These are phyloP conservation scores for Microtus pennsylvanicus DNA, from an alignment of 2,113 vertebrate species.

Conservation along the genomic window DNA sequence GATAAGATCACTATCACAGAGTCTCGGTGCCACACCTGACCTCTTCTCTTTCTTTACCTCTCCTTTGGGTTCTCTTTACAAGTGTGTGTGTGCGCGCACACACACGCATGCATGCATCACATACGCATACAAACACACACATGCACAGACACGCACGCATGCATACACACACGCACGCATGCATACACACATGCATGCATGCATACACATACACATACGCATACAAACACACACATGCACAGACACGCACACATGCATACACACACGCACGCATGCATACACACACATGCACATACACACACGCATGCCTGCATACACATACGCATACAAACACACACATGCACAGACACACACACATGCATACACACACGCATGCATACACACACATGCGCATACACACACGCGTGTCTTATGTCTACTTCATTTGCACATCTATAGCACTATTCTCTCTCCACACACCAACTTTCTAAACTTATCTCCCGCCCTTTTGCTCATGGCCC, in stretches of 20 bases:
- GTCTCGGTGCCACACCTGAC: background rate
- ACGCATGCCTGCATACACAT: background rate
- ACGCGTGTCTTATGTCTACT: fast-evolving
- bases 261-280: fast-evolving
- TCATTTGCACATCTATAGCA: background rate
- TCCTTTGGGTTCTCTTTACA: no score
- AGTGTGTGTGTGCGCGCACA: background rate
- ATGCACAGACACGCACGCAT: fast-evolving
- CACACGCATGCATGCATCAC: background rate
- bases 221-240: no score
- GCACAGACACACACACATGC: fast-evolving
- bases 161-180: background rate
- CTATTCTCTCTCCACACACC: background rate
- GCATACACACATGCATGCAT: no score
- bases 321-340: background rate
- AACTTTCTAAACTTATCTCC: background rate
- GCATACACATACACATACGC: background rate
- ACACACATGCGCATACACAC: no score
- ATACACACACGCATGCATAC: background rate
- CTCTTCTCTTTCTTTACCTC: no score
- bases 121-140: background rate
- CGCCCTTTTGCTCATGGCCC: background rate
- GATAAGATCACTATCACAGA: background rate
- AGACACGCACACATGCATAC: no score
- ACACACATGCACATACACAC: background rate